A percentile compares a stretch with the other conserved stretches of the same genome.
These are phyloP conservation scores for Lordiphosa andalusiaca DNA, from an alignment of 2,888 invertebrate genomes.

Conservation along the genomic window DNA sequence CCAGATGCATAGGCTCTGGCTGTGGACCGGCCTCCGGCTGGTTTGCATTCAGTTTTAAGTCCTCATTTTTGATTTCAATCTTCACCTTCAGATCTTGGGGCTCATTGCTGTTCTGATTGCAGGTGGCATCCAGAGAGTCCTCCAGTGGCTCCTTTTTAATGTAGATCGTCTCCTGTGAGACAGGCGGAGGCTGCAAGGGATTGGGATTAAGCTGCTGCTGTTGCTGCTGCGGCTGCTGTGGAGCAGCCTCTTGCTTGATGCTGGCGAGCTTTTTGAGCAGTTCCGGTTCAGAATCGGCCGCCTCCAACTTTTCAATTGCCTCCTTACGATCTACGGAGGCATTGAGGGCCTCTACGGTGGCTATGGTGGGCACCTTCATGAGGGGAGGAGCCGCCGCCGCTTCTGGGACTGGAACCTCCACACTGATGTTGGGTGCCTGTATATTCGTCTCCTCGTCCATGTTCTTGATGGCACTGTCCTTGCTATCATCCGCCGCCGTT, in stretches of 20 bases:
- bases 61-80: conserved; percentile 83
- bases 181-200: conserved; percentile 26
- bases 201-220: conserved; percentile 5
- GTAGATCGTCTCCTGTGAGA: conserved; percentile 83
- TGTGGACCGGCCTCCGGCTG: conserved; percentile 8
- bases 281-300: conserved; percentile 77
- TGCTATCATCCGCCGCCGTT: conserved; percentile 60
- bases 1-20: conserved; percentile 76
- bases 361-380: conserved; percentile 76
- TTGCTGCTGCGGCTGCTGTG: conserved; percentile 29
- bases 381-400: conserved; percentile 14
- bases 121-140: conserved; percentile 80
- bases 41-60: conserved; percentile 64
- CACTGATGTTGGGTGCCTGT: conserved; percentile 71
- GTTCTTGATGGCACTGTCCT: conserved; percentile 75
- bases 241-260: conserved; percentile 78
- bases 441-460: conserved; percentile 80
- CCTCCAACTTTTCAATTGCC: conserved; percentile 68
- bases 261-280: conserved; percentile 79
- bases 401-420: conserved; percentile 41
- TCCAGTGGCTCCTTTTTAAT: conserved; percentile 81
- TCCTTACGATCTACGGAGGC: conserved; percentile 76
- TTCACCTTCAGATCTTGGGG: conserved; percentile 88
- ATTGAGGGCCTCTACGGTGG: conserved; percentile 73
- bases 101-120: conserved; percentile 82